Percentiles rank a stretch among this genome's conserved stretches.
phyloP scores from a whole-genome alignment of 1,140 invertebrate genomes.

The Tetramorium alpestre region DNA sequence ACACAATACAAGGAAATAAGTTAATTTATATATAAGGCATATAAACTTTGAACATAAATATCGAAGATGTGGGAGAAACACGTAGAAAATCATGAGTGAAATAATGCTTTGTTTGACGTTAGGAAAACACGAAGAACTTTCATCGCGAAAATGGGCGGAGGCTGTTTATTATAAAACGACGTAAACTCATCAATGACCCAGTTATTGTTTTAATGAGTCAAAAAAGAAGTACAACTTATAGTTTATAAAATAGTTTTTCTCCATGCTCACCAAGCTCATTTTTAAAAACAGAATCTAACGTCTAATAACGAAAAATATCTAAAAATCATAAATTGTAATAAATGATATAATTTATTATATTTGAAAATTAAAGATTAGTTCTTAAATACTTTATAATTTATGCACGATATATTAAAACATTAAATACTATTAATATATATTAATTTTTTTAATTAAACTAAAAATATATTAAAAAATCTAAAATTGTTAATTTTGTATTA shows the following conservation, averaged over 20 bases:
- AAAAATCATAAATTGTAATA: constrained; percentile 1
- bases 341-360: not conserved
- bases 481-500: not conserved
- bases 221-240: not conserved
- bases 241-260: not conserved
- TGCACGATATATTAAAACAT: not conserved
- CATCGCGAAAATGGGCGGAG: constrained; percentile 23
- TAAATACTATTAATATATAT: not conserved
- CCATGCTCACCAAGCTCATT: not conserved
- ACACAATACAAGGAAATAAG: not conserved
- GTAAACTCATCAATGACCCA: not conserved
- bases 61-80: not conserved
- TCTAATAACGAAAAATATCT: not conserved
- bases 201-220: not conserved
- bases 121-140: not conserved
- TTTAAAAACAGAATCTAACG: not conserved
- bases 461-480: not conserved
- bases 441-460: not conserved
- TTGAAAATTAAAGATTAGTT: not conserved
- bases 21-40: not conserved
- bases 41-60: not conserved
- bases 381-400: not conserved
- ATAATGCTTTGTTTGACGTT: not conserved
- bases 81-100: not conserved
- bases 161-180: constrained; percentile 8